Conservation (phyloP, 1,140 invertebrate genomes). For the Parapsyche elsis region DNA sequence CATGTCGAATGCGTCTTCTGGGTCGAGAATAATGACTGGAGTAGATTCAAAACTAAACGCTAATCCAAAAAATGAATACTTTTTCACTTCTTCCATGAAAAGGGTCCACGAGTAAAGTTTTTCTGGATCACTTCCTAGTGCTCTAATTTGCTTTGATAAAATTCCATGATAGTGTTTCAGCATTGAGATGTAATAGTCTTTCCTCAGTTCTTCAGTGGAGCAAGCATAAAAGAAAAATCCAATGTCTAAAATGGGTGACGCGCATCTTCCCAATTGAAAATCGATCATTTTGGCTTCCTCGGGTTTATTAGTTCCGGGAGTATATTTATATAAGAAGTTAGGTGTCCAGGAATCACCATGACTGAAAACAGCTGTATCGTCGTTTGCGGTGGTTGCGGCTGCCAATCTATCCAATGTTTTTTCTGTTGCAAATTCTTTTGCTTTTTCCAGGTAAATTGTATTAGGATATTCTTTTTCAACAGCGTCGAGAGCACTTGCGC, state of each 20-base stretch:
- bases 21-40: slow-evolving; percentile 70
- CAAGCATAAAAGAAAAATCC: slow-evolving; percentile 73
- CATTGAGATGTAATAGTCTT: slow-evolving; percentile 69
- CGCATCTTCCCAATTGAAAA: slow-evolving; percentile 74
- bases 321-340: slow-evolving; percentile 74
- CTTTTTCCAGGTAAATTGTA: slow-evolving; percentile 68
- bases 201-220: slow-evolving; percentile 69
- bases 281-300: slow-evolving; percentile 73
- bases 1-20: slow-evolving; percentile 72
- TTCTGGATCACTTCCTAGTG: slow-evolving; percentile 71
- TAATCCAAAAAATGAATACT: slow-evolving; percentile 72
- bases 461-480: slow-evolving; percentile 72
- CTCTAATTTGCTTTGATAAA: slow-evolving; percentile 67
- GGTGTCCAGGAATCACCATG: slow-evolving; percentile 81
- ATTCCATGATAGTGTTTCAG: slow-evolving; percentile 69
- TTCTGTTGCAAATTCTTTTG: slow-evolving; percentile 68
- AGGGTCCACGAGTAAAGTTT: slow-evolving; percentile 69
- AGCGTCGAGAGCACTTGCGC: slow-evolving; percentile 71
- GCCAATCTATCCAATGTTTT: slow-evolving; percentile 61
- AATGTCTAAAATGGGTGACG: slow-evolving; percentile 72
- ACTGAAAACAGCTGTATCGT: slow-evolving; percentile 67
- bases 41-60: slow-evolving; percentile 73
- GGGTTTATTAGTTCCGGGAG: slow-evolving; percentile 59
- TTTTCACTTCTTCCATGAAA: slow-evolving; percentile 68
- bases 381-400: slow-evolving; percentile 45